These are phyloP conservation scores for Argyrosomus japonicus DNA, from an alignment of 2,113 vertebrate genomes.

Conservation along the genomic window DNA sequence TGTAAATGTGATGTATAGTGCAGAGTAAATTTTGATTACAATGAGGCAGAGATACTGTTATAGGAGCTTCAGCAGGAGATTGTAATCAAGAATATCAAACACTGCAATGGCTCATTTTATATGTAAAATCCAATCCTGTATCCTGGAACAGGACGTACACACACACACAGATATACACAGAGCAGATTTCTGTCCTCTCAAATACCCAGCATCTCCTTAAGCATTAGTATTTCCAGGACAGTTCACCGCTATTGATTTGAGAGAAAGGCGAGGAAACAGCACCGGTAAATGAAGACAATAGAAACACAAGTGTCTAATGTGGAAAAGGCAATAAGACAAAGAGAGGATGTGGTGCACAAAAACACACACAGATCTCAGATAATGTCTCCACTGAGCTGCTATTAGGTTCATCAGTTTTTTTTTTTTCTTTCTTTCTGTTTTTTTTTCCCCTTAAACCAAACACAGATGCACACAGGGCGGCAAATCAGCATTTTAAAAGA, in stretches of 20 bases:
- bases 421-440: background rate
- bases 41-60: slow-evolving; percentile 4
- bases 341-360: slow-evolving; percentile 41
- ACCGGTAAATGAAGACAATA: slow-evolving; percentile 38
- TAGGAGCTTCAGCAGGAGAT: background rate
- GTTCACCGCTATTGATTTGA: slow-evolving; percentile 59
- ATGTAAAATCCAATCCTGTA: slow-evolving; percentile 19
- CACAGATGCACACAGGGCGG: slow-evolving; percentile 27
- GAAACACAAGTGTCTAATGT: slow-evolving; percentile 50
- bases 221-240: slow-evolving; percentile 61
- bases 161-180: background rate
- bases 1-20: slow-evolving; percentile 38
- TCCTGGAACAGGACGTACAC: background rate
- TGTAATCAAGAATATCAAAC: slow-evolving; percentile 28
- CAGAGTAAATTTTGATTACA: slow-evolving; percentile 37
- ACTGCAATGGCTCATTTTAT: slow-evolving; percentile 15
- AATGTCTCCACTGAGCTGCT: slow-evolving; percentile 21
- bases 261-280: slow-evolving; percentile 40
- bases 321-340: slow-evolving; percentile 57
- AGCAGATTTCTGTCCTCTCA: slow-evolving; percentile 26
- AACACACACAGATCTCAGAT: slow-evolving; percentile 50
- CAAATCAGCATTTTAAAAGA: background rate
- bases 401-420: slow-evolving; percentile 43
- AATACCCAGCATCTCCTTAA: slow-evolving; percentile 41
- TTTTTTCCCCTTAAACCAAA: slow-evolving; percentile 43